These are phyloP conservation scores for Athalia rosae DNA, from an alignment of 2,888 invertebrate species.

Conservation along the genomic window DNA sequence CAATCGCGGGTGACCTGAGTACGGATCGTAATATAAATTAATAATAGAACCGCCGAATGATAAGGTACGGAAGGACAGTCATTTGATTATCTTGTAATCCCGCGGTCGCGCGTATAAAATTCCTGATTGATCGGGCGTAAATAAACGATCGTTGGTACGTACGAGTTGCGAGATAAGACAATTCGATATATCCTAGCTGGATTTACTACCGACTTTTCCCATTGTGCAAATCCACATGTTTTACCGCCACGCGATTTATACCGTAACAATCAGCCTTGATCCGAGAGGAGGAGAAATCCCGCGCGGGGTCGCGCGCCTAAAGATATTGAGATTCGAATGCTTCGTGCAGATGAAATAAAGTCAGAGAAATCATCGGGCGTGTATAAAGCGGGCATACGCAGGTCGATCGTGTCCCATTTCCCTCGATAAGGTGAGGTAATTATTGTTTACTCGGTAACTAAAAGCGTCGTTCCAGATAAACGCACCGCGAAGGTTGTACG, in stretches of 20 bases:
- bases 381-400: background rate
- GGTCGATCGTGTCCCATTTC: background rate
- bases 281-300: slow-evolving; percentile 17
- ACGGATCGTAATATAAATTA: no score
- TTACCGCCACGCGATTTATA: background rate
- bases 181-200: background rate
- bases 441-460: background rate
- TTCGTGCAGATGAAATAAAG: no score
- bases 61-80: no score
- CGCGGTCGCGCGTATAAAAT: no score
- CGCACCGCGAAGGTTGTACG: slow-evolving; percentile 10
- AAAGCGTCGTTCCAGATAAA: slow-evolving; percentile 2
- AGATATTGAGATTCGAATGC: no score
- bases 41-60: no score
- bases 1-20: no score
- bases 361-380: no score
- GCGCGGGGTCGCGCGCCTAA: background rate
- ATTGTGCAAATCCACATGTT: background rate
- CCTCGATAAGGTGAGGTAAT: slow-evolving; percentile 14
- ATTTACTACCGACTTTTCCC: background rate
- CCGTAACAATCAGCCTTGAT: slow-evolving; percentile 19
- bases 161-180: no score
- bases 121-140: no score
- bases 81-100: no score
- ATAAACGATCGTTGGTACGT: no score